A percentile compares a stretch with the other conserved stretches of the same genome.
These are phyloP conservation scores for Beroe forskalii DNA, from an alignment of 37 sponge, comb jelly and placozoan species.

Conservation along the genomic window DNA sequence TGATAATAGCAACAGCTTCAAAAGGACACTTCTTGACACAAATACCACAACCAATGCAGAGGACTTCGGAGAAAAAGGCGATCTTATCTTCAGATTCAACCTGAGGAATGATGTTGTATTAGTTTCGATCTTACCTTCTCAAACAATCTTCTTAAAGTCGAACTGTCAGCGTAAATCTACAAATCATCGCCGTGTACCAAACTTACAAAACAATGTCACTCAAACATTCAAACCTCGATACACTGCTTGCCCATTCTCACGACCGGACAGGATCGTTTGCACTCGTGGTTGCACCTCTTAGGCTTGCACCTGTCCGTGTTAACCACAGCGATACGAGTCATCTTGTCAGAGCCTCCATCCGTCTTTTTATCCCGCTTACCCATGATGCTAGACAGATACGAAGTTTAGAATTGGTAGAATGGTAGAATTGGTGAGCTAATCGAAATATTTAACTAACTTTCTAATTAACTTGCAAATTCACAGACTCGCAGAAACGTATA, in stretches of 20 bases:
- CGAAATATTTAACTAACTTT: too few species aligned
- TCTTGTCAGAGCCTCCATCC: constrained; percentile 71
- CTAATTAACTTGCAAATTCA: too few species aligned
- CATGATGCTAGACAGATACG: too few species aligned
- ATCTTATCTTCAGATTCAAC: constrained; percentile 88
- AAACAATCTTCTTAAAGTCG: too few species aligned
- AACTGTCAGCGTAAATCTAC: too few species aligned
- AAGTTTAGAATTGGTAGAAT: too few species aligned
- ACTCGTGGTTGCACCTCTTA: constrained; percentile 96
- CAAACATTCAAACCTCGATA: constrained; percentile 9
- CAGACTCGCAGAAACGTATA: too few species aligned
- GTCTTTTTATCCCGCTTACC: constrained; percentile 50
- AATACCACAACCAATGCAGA: constrained; percentile 99
- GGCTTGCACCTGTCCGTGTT: constrained; percentile 90
- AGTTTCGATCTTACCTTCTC: not conserved
- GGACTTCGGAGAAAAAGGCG: constrained; percentile 85
- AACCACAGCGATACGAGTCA: constrained; percentile 96
- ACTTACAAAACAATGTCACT: too few species aligned
- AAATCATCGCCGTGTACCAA: too few species aligned
- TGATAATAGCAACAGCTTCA: constrained; percentile 95
- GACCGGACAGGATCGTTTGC: constrained; percentile 94
- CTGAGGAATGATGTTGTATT: constrained; percentile 35
- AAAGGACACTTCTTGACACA: constrained; percentile 99
- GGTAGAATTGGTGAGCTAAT: too few species aligned
- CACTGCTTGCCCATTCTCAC: constrained; percentile 84